Base-by-base conservation (phyloP, 2,113 vertebrate genomes). In the Indicator maculatus region DNA sequence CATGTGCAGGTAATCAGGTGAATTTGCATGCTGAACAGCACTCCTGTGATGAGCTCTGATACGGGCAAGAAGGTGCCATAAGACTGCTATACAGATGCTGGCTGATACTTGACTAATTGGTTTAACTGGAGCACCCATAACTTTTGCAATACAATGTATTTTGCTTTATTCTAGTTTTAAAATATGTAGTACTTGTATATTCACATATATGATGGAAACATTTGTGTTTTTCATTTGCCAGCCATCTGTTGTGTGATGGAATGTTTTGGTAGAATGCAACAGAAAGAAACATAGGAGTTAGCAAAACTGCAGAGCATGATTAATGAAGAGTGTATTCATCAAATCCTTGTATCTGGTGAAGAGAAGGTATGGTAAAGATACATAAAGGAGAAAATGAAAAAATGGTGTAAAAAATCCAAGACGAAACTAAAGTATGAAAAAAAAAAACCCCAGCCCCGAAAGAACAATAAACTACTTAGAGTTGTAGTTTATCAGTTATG, bases 371-470 rank as follows among this genome's bases (percentile, higher is more conserved):
- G 15, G 4, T 59, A 50, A 83, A 86, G 56, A 45, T 80, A 24
- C 1, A 0, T 23, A 52, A 60, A 16, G 45, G 23, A 74, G 59
- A 38, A 84, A 47, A 21, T 65, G 26, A 88, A 24, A 86, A 73
- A 77, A 41, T 39, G 2, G 8, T 44, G 13, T 66, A 55, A 79
- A 84, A 19, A 2, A 1, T 1, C 7, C 21, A 44, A 45, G 9
- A 4, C 18, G 21, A 36, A 75, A 24, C 50, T 52, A 16, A 44
- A 16, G 5, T 47, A 61, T 18, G 17, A 33, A 69, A 17, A 24
- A 26, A 52, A 31, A 4, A 55, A 2, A 28, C 5, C 27, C 8
- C 31, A 76, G 16, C 0, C 3, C 2, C 5, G 8, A 20, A 21
- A 60, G 45, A 88, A 7, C 4, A 76, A 60, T 71, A 56, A 5